Evolutionary conservation across 35 echinoderm and acorn worm species (phyloP).

Genomic region (Heliocidaris erythrogramma): DNA sequence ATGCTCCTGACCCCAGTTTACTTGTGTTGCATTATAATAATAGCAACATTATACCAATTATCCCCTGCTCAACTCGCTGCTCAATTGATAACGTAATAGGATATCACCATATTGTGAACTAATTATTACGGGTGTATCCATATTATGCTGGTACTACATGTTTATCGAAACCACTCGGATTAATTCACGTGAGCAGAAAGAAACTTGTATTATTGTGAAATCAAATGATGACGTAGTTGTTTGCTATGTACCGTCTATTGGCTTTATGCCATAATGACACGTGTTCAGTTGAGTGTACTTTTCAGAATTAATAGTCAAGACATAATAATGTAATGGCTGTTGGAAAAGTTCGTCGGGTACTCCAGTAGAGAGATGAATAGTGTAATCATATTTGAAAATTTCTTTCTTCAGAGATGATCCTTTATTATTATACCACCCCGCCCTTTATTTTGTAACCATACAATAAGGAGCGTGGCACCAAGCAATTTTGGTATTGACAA

Average conservation of each 20-base stretch:
- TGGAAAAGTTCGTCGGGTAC: too few relatives aligned
- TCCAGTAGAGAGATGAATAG: too few relatives aligned
- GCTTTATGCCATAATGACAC: constrained; percentile 9
- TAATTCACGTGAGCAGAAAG: neutral
- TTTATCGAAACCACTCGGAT: neutral
- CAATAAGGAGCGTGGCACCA: neutral
- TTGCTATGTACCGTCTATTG: neutral
- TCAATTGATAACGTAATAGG: too few relatives aligned
- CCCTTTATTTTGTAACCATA: neutral
- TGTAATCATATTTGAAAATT: too few relatives aligned
- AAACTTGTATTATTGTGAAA: neutral
- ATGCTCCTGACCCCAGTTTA: neutral
- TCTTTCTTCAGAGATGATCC: neutral
- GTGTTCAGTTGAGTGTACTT: neutral
- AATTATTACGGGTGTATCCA: too few relatives aligned
- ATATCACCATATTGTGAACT: too few relatives aligned
- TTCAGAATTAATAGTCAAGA: neutral
- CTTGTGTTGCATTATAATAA: too few relatives aligned
- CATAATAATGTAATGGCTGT: neutral
- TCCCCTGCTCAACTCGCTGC: too few relatives aligned
- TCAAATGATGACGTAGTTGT: neutral
- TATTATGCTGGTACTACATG: neutral
- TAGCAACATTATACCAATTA: too few relatives aligned
- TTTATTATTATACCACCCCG: neutral
- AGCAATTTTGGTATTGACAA: too few relatives aligned